Evolutionary conservation across 2,797 vertebrate genomes (phyloP), one percentile per base, ranked within the genome.

Genomic region (Channallabes apus): DNA sequence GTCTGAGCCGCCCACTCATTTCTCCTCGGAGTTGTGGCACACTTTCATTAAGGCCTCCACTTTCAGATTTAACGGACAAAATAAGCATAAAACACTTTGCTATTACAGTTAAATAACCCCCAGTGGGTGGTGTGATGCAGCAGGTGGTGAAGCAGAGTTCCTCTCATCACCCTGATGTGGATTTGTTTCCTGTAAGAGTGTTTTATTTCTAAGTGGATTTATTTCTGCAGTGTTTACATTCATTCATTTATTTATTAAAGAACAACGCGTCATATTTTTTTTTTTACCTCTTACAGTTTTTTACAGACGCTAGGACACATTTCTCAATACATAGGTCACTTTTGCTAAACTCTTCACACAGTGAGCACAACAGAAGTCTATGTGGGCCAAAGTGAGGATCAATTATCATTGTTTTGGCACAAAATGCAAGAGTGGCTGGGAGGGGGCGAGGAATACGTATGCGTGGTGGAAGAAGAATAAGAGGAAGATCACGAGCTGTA

Each of bases 161-260:
- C 38, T 27, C 5, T n/a, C 27, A 73, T 3, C n/a, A 73, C 24
- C 22, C 41, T 27, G 22, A 71, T 24, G 12, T 15, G 0, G 35
- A 68, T 20, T 35, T 8, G 11, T 46, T 41, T 72, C 38, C 46
- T 29, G 6, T 4, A 20, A 56, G 6, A 14, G 22, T 56, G n/a
- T 32, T 58, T 76, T 76, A 76, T 29, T 29, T 76, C 51, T 51
- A n/a, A n/a, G n/a, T n/a, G n/a, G n/a, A n/a, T n/a, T n/a, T n/a
- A n/a, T n/a, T n/a, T n/a, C n/a, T n/a, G n/a, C 41, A 51, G 24
- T 1, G 18, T 51, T 73, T 73, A 27, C 24, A 27, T 4, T n/a
- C 6, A 51, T 73, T 73, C 27, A 6, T 51, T 46, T 17, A 3
- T 41, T 71, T 20, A 32, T 35, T 18, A 35, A 68, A 68, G 65